Base-by-base conservation (phyloP, 2,113 vertebrate species). In the Tupaia chinensis region DNA sequence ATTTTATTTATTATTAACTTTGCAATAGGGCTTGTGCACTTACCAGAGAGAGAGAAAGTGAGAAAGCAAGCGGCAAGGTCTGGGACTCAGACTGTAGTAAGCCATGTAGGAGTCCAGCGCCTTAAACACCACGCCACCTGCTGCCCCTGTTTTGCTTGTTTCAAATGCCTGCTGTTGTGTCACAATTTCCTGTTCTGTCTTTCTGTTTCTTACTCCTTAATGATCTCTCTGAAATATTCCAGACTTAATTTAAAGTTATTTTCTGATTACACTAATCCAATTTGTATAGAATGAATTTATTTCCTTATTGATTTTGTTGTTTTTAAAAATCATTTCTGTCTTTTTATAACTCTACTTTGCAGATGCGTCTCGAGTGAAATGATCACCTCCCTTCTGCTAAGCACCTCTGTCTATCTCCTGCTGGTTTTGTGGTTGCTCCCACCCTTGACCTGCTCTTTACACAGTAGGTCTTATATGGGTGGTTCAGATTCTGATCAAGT, bases 201-300 rank as follows among this genome's bases (percentile, higher is more conserved):
- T 92, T 88, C 29, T 73, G 17, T 27, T 94, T 74, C 68, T 74
- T 92, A n/a, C 5, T 56, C 8, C 20, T 72, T 34, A n/a, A 7
- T 92, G 23, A 84, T 16, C 66, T 94, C 44, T 65, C 56, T 79
- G 58, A 89, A 89, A 58, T 81, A 79, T 80, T 60, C 58, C 29
- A 88, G 65, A 91, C 7, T 91, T 81, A 79, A 66, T 85, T 79
- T 89, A 70, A 83, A 95, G 63, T 69, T 27, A 83, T 77, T 87
- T 91, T 70, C 69, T 92, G 27, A 83, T 77, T 69, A 12, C n/a
- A 2, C 73, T 79, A 12, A 63, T 60, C 20, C 17, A 56, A 9
- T 70, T 83, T 77, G 80, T 72, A 13, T 84, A 22, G 32, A 73
- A 17, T 89, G 86, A 68, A 32, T 53, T 65, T 65, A 56, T 85